Evolutionary conservation across 2,797 vertebrate genomes (phyloP), one percentile per base, ranked within the genome.

Genomic region (Mus minutoides): DNA sequence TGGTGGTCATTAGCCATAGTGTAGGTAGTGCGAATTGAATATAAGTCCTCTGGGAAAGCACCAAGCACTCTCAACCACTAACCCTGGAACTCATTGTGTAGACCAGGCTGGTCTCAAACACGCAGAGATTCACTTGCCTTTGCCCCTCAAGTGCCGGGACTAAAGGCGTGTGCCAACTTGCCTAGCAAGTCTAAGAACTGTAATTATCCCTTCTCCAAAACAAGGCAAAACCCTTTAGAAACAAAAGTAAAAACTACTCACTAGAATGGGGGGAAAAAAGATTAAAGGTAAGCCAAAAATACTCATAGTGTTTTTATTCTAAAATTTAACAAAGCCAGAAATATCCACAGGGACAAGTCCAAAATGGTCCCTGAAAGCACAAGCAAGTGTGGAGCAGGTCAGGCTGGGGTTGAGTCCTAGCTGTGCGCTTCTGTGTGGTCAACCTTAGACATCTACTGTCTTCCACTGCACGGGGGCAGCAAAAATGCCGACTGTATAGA

Each of bases 221-320:
- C 84, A 78, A 76, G 77, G 78, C 34, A 83, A 69, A 84, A 85
- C 40, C 12, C 40, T 82, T 88, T 73, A 62, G 58, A 84, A 79
- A 94, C 24, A 84, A 37, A 87, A 91, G 86, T 94, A 83, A 92
- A 31, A 69, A 26, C n/a, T 93, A n/a, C 22, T 75, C 76, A 90
- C 16, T 46, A 84, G 60, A 92, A 26, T 84, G 49, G 26, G 3
- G 60, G 86, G 58, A 37, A 54, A 83, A 71, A 79, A 83, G 22
- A 93, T 88, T 89, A 94, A 91, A 88, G 24, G 34, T n/a, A 94
- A 64, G 11, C 13, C 43, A 84, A 95, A 93, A 92, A 91, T 91
- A 92, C 94, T 84, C 56, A 76, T 5, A 90, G 29, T 90, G 88
- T 91, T 96, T 97, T 79, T 92, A 69, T 89, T 92, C 29, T 24